Evolutionary conservation across 2,113 vertebrate species (phyloP), one percentile per base, ranked within the genome.

Genomic region (Rhabdomys dilectus): DNA sequence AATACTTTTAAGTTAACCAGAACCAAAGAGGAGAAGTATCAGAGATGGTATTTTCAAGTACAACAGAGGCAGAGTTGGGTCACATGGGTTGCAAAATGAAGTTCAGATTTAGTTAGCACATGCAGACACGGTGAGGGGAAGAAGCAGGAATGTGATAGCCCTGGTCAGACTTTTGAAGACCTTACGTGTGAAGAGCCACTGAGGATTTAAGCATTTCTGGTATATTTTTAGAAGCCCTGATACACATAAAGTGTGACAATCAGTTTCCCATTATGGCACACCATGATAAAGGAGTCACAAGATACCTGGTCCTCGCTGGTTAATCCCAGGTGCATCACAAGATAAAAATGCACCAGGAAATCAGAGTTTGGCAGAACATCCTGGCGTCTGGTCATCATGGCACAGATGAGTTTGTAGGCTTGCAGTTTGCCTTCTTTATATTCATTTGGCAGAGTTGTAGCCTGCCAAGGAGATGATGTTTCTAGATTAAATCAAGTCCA

Each of bases 301-400:
- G 62, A 85, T 99, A 99, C 99, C 99, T 99, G 99, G 98, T 99
- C 99, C 48, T 99, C 97, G 24, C 98, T 99, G 95, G 99, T 99
- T 97, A 99, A 98, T 93, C 99, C 99, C 97, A 99, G 99, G 98
- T 99, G 99, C 99, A 99, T 99, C 94, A 99, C 98, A 31, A 99
- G 99, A 98, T 99, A 99, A 95, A 99, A 99, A 97, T 99, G 99
- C 73, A 99, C 99, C 95, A 99, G 98, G 97, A 99, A 99, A 98
- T 99, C 99, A 0, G 98, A 99, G 98, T 99, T 99, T 91, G 99
- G 99, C 93, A 99, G 98, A 64, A 99, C 99, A 78, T 99, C 99
- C 97, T 99, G 99, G 73, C 99, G 99, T 92, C 99, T 99, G 85
- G 99, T 99, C 99, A 99, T 99, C 99, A 99, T 99, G 97, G 99